Percentiles rank a stretch among this genome's conserved stretches.
Conservation (phyloP, 2,888 invertebrate genomes). For the Ferrisia virgata region DNA sequence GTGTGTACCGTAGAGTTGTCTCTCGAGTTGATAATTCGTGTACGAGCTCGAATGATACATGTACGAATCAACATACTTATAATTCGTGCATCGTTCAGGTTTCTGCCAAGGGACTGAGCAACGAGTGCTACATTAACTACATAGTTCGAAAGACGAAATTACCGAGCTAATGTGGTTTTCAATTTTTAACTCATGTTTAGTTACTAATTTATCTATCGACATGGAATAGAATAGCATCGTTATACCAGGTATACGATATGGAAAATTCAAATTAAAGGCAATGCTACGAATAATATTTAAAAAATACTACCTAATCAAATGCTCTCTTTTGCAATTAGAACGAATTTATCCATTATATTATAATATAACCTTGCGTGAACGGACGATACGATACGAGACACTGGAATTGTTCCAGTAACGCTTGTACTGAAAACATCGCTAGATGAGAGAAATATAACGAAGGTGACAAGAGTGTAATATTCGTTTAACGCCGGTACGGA, state of each 20-base stretch:
- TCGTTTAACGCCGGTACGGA: neutral
- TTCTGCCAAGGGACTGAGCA: neutral
- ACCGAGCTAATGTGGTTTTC: neutral
- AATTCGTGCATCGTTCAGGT: neutral
- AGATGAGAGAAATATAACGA: slow-evolving; percentile 15
- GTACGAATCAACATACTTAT: neutral
- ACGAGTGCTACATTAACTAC: too few relatives aligned
- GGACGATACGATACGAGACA: neutral
- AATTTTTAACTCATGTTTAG: neutral
- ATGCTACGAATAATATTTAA: neutral
- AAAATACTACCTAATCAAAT: neutral
- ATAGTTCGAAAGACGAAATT: neutral
- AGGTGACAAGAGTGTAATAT: slow-evolving; percentile 5
- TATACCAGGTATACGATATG: neutral
- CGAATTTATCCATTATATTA: neutral
- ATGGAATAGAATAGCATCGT: neutral
- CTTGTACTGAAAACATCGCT: neutral
- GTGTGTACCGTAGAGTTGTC: neutral
- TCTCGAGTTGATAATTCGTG: neutral
- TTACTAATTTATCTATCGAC: too few relatives aligned
- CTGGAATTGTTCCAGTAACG: neutral
- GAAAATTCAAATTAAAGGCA: neutral
- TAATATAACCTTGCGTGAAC: neutral
- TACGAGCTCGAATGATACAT: neutral
- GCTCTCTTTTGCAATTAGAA: neutral